These are phyloP conservation scores for Centrocercus urophasianus DNA, from an alignment of 2,113 vertebrate species.

Conservation along the genomic window DNA sequence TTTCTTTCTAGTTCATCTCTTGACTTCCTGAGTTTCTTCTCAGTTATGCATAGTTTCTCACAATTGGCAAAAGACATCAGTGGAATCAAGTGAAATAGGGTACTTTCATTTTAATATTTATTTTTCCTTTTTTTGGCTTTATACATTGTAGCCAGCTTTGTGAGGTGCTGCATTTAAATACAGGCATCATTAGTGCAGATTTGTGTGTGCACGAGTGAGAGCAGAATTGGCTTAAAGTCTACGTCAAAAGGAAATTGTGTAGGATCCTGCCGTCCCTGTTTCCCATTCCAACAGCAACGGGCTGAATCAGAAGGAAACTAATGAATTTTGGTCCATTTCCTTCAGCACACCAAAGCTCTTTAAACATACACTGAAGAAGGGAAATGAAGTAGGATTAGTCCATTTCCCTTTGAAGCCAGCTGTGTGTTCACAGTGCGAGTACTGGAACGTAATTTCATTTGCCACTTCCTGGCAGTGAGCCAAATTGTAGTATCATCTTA, in stretches of 20 bases:
- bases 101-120: background rate
- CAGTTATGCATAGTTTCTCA: background rate
- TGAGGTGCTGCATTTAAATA: background rate
- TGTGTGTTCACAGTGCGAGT: conserved; percentile 54
- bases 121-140: background rate
- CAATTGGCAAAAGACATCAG: background rate
- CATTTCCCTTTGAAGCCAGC: conserved; percentile 78
- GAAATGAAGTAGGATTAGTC: conserved; percentile 76
- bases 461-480: conserved; percentile 40
- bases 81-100: background rate
- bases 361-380: conserved; percentile 66
- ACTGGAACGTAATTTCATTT: conserved; percentile 67
- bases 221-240: conserved; percentile 1
- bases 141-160: background rate
- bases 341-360: conserved; percentile 56
- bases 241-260: conserved; percentile 61
- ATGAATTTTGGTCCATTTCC: conserved; percentile 66
- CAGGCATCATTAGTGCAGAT: background rate
- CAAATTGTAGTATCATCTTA: conserved; percentile 54
- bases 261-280: conserved; percentile 44
- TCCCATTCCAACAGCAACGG: conserved; percentile 63
- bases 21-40: background rate
- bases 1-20: background rate
- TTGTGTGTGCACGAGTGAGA: conserved; percentile 1
- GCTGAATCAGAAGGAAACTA: conserved; percentile 69